A percentile compares a stretch with the other conserved stretches of the same genome.
These are phyloP conservation scores for Anarsia innoxiella DNA, from an alignment of 2,888 invertebrate genomes.

Conservation along the genomic window DNA sequence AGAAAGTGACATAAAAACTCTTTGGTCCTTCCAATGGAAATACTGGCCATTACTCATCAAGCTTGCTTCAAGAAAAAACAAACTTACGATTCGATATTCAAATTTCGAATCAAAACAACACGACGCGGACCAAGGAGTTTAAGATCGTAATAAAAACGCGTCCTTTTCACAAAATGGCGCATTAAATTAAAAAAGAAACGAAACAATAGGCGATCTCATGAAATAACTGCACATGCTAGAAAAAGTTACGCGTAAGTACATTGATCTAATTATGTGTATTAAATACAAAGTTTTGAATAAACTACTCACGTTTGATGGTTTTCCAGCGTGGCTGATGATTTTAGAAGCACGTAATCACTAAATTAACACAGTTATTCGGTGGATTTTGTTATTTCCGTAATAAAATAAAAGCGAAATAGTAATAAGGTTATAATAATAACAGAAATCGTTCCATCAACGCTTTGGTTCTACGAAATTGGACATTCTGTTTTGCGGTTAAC, in stretches of 20 bases:
- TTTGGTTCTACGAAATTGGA: slow-evolving; percentile 13
- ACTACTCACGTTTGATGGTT: slow-evolving; percentile 43
- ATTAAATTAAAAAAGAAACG: slow-evolving; percentile 42
- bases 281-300: slow-evolving; percentile 52
- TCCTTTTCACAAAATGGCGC: slow-evolving; percentile 54
- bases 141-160: slow-evolving; percentile 26
- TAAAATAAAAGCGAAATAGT: slow-evolving; percentile 58
- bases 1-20: background rate
- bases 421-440: slow-evolving; percentile 70
- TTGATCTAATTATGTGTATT: slow-evolving; percentile 50
- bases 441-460: slow-evolving; percentile 30
- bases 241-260: slow-evolving; percentile 46
- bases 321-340: slow-evolving; percentile 24
- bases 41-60: slow-evolving; percentile 6
- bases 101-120: slow-evolving; percentile 13
- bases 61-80: slow-evolving; percentile 16
- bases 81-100: slow-evolving; percentile 23
- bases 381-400: slow-evolving; percentile 39
- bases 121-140: slow-evolving; percentile 4
- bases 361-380: slow-evolving; percentile 19
- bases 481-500: background rate
- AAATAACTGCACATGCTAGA: slow-evolving; percentile 66
- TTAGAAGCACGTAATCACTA: slow-evolving; percentile 30
- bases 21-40: background rate
- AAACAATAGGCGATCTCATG: slow-evolving; percentile 60